Base-by-base conservation (phyloP, 2,797 vertebrate species). In the Gymnocypris eckloni region DNA sequence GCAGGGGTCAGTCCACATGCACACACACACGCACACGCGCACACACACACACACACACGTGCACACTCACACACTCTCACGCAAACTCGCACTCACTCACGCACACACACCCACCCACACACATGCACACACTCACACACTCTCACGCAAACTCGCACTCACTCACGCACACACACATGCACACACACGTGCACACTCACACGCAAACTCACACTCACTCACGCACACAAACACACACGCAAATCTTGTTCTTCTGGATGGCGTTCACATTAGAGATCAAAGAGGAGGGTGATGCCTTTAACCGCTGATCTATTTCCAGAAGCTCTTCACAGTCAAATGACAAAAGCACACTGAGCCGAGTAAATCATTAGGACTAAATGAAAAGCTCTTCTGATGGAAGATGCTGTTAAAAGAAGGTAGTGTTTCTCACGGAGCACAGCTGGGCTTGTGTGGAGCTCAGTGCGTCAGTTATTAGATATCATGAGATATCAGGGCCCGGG, bases 321-420 rank as follows among this genome's bases (percentile, higher is more conserved):
- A 86, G 52, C 61, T 69, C 73, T 39, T 81, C 25, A 50, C 39
- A 39, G 52, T 79, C 61, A 83, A 75, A 82, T 69, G 39, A 79
- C 61, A 81, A 77, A 77, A 77, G 81, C 83, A 84, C 70, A 73
- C n/a, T 78, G 52, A 78, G 54, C 66, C 4, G 72, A 84, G 15
- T 69, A 80, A 84, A 82, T 89, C 69, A 86, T 79, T 82, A 75
- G 50, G 69, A 61, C 18, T 59, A 37, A 22, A 77, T 84, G 61
- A 86, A 87, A 86, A 37, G 18, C 70, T 6, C 28, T 20, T 56
- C 72, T 66, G 56, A 79, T 22, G 28, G 13, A 69, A 5, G 48
- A 43, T 25, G 50, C 72, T 39, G 39, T 43, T 64, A 25, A 69
- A 50, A 39, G 70, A 81, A 59, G 39, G 50, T 54, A 73, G 20